A percentile compares a stretch with the other conserved stretches of the same genome.
Conservation (phyloP, 2,888 invertebrate genomes). For the Lithophane leautieri region DNA sequence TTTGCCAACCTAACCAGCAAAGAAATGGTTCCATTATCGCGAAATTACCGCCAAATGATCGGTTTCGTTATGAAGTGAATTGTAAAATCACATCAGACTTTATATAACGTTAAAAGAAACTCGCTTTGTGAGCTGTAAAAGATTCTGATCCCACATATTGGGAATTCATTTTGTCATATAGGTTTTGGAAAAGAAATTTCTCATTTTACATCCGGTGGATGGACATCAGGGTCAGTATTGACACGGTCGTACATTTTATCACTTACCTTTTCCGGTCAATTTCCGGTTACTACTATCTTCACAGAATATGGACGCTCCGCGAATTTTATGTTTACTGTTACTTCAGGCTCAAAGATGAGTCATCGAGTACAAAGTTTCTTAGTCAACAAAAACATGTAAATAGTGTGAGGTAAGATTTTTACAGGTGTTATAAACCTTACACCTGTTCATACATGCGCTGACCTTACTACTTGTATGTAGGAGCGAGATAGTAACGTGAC, state of each 20-base stretch:
- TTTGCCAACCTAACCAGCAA: conserved; percentile 8
- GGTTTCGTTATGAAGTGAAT: conserved; percentile 18
- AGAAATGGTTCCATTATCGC: conserved; percentile 24
- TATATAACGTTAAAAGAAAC: conserved; percentile 15
- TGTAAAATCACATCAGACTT: conserved; percentile 10
- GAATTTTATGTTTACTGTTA: conserved; percentile 38
- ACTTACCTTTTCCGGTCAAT: conserved; percentile 49
- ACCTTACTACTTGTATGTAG: conserved; percentile 48
- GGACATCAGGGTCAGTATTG: conserved; percentile 19
- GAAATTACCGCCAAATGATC: conserved; percentile 10
- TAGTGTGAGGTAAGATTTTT: conserved; percentile 65
- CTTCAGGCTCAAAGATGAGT: conserved; percentile 51
- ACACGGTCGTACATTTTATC: conserved; percentile 50
- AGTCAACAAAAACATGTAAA: conserved; percentile 60
- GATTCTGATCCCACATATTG: conserved; percentile 9
- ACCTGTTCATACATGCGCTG: conserved; percentile 62
- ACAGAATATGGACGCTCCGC: conserved; percentile 33
- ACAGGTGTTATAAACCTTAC: conserved; percentile 65
- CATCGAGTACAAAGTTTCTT: conserved; percentile 59
- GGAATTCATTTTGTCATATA: conserved; percentile 27
- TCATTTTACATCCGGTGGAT: conserved; percentile 23
- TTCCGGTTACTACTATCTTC: conserved; percentile 42
- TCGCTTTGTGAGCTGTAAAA: conserved; percentile 21
- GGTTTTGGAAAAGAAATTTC: conserved; percentile 19
- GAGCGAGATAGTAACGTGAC: conserved; percentile 47